Percentiles rank a stretch among this genome's conserved stretches.
Evolutionary conservation across 2,888 invertebrate genomes (phyloP).

Genomic region (Megaustenia siamemsis): DNA sequence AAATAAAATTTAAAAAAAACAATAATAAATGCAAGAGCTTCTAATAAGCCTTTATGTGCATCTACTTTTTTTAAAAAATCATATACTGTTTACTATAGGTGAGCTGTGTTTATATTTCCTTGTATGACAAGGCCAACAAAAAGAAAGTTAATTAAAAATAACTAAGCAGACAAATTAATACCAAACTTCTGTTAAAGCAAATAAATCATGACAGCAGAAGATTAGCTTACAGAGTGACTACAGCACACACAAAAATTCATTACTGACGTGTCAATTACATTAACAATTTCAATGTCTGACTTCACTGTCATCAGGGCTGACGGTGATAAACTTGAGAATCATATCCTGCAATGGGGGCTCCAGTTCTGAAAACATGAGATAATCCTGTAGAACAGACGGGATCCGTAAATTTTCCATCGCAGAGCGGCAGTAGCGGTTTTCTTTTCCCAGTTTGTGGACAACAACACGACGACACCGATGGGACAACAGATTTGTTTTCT

Average conservation of each 20-base stretch:
- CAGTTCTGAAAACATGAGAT: slow-evolving; percentile 62
- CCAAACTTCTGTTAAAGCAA: no score
- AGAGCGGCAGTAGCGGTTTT: slow-evolving; percentile 53
- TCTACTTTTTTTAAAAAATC: no score
- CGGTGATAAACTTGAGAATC: slow-evolving; percentile 53
- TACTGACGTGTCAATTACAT: not conserved
- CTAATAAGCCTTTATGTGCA: no score
- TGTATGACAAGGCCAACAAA: no score
- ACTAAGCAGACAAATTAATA: no score
- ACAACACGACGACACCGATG: slow-evolving; percentile 64
- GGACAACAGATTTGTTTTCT: slow-evolving; percentile 60
- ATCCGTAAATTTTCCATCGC: slow-evolving; percentile 56
- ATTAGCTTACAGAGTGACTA: not conserved
- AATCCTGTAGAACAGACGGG: slow-evolving; percentile 62
- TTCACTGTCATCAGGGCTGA: slow-evolving; percentile 42
- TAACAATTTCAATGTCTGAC: not conserved
- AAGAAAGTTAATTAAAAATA: no score
- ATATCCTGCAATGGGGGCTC: slow-evolving; percentile 53
- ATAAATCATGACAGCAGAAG: not conserved
- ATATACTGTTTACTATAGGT: no score
- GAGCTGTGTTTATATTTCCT: no score
- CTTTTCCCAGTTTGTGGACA: slow-evolving; percentile 58
- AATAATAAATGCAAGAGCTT: no score
- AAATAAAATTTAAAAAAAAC: no score
- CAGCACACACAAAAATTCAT: not conserved